Evolutionary conservation across 2,797 vertebrate genomes (phyloP), one percentile per base, ranked within the genome.

Genomic region (Mallotus villosus): DNA sequence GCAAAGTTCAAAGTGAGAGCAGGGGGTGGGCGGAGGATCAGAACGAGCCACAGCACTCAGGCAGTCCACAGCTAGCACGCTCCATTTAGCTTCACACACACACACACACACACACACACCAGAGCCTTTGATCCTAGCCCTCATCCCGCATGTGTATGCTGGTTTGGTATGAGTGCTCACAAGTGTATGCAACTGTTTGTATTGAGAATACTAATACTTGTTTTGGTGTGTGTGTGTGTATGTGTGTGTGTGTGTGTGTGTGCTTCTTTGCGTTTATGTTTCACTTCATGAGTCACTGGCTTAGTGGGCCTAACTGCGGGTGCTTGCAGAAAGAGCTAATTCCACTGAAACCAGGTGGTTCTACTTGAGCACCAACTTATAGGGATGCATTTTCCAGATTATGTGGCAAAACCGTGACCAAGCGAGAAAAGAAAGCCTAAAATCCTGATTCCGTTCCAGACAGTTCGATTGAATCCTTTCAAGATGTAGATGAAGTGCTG

Each of bases 1-100:
- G 73, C 68, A 82, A 62, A 82, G 81, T 89, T 87, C 80, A 84
- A 74, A 81, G 68, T 7, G 19, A 78, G 78, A 77, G 67, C 66
- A 74, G 69, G 78, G 25, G 73, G 82, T 79, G 17, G 84, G 81
- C 67, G 67, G 74, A n/a, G 25, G 46, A 81, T 78, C 74, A 74
- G 64, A 82, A 80, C 67, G 75, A 61, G 75, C 72, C 62, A 11
- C 58, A 75, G 79, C 81, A 67, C 66, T 67, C 6, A 7, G 71
- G 77, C 74, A 74, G 46, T 76, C 41, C 71, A 66, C 74, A 73
- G 70, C 77, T 74, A 71, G 68, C 63, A 73, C 16, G n/a, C 77
- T 76, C 63, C 71, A 68, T 75, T 78, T 73, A 62, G 22, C 67
- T 57, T 41, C 62, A 64, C 32, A 46, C 32, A 37, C 53, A 14